Base-by-base conservation (phyloP, 2,113 vertebrate species). In the Chloroceryle aenea region DNA sequence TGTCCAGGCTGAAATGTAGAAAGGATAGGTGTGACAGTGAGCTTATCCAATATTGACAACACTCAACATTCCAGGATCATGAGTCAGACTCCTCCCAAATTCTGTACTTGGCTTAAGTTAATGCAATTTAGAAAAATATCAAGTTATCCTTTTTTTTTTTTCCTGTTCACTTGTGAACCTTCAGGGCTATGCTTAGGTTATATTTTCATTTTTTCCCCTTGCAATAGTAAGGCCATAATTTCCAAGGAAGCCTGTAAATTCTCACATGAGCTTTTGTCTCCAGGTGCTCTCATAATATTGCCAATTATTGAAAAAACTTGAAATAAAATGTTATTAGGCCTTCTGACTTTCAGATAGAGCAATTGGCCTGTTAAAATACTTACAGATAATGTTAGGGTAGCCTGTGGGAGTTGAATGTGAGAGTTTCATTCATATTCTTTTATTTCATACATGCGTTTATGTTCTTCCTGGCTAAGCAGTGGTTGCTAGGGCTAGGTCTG, bases 251-350 rank as follows among this genome's bases (percentile, higher is more conserved):
- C 20, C 12, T 92, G 21, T 78, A 90, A 90, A 90, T 86, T 88
- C 32, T 93, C 56, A 40, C 26, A 10, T 45, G 72, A 81, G 68
- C 27, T 80, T 83, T 93, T 92, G 79, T 91, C 88, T 96, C 90
- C 92, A 94, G 87, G 85, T 94, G 85, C 85, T 93, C 82, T 66
- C 63, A 92, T 90, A 93, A 77, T 74, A 77, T 55, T 84, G 63
- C 75, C 85, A 88, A 55, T 88, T 94, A 88, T 43, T 48, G 50
- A 38, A 64, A 50, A 87, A 90, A 45, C 6, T 43, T 64, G 36
- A 95, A 87, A 68, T n/a, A 55, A 89, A 93, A 73, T 53, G 6
- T 83, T 93, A 61, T 20, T 88, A 73, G 53, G 30, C 36, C 50
- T 93, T 85, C 38, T 93, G 71, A 83, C 59, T 93, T 67, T 10